A percentile compares a stretch with the other conserved stretches of the same genome.
Conservation (phyloP, 2,888 invertebrate species). For the Synanthedon vespiformis region DNA sequence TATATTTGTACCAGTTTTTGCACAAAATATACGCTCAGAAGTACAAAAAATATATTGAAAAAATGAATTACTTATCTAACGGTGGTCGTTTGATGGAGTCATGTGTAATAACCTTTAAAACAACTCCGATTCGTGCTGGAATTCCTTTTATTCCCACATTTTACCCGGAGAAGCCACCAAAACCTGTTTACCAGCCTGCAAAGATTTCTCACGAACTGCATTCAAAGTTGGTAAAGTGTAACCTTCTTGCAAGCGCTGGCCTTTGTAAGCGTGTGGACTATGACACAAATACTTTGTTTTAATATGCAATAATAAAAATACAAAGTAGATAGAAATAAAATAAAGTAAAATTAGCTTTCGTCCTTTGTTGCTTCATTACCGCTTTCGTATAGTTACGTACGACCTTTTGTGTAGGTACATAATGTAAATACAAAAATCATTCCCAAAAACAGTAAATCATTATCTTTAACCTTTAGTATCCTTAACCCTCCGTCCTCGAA, state of each 20-base stretch:
- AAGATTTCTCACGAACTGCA: neutral
- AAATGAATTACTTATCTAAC: conserved; percentile 42
- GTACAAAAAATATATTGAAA: too few species aligned
- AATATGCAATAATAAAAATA: neutral
- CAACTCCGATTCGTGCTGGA: conserved; percentile 22
- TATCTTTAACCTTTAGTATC: too few species aligned
- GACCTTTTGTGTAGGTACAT: too few species aligned
- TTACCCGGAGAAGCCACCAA: neutral
- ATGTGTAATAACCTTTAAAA: conserved; percentile 32
- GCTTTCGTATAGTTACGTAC: too few species aligned
- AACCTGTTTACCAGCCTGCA: neutral
- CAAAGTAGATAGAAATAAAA: too few species aligned
- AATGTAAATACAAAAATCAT: too few species aligned
- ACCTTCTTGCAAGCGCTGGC: neutral
- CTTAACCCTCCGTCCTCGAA: too few species aligned
- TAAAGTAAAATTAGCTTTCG: too few species aligned
- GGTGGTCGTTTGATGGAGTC: conserved; percentile 32
- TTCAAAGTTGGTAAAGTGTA: neutral
- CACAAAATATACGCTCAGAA: too few species aligned
- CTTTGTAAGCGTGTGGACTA: neutral
- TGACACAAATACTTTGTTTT: neutral
- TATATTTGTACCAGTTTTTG: neutral
- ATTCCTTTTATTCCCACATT: neutral
- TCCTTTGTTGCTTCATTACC: too few species aligned
- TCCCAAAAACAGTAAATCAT: too few species aligned